Conservation (phyloP, 2,113 vertebrate genomes). For the Rhinoderma darwinii region DNA sequence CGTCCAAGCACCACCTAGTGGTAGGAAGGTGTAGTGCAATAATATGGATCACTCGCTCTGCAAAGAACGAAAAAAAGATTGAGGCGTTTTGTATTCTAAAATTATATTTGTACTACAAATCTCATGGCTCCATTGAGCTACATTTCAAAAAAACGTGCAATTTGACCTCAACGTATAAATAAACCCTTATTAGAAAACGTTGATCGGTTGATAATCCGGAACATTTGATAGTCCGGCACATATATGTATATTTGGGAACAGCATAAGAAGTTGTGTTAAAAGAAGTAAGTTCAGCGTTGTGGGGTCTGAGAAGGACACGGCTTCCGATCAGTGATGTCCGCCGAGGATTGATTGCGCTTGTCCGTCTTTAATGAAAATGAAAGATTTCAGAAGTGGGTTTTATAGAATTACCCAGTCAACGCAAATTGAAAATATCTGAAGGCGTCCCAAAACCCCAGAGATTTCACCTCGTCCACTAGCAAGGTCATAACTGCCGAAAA, state of each 20-base stretch:
- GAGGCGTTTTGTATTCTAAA: too few relatives aligned
- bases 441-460: neutral
- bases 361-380: conserved; percentile 43
- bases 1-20: neutral
- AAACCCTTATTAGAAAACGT: too few relatives aligned
- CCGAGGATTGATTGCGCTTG: conserved; percentile 38
- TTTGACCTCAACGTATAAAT: too few relatives aligned
- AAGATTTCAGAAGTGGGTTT: conserved; percentile 24
- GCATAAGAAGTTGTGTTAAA: neutral
- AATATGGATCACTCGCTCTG: too few relatives aligned
- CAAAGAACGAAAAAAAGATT: too few relatives aligned
- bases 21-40: neutral
- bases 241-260: neutral
- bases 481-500: conserved; percentile 21
- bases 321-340: neutral
- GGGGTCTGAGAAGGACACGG: neutral
- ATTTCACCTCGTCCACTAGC: conserved; percentile 1
- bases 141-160: too few relatives aligned
- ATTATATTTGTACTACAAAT: too few relatives aligned
- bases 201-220: too few relatives aligned
- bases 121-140: too few relatives aligned
- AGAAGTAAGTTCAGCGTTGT: neutral
- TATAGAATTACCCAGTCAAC: conserved; percentile 44
- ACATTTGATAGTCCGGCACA: too few relatives aligned
- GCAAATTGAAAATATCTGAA: conserved; percentile 41